These are phyloP conservation scores for Pampus argenteus DNA, from an alignment of 2,797 vertebrate genomes.

Conservation along the genomic window DNA sequence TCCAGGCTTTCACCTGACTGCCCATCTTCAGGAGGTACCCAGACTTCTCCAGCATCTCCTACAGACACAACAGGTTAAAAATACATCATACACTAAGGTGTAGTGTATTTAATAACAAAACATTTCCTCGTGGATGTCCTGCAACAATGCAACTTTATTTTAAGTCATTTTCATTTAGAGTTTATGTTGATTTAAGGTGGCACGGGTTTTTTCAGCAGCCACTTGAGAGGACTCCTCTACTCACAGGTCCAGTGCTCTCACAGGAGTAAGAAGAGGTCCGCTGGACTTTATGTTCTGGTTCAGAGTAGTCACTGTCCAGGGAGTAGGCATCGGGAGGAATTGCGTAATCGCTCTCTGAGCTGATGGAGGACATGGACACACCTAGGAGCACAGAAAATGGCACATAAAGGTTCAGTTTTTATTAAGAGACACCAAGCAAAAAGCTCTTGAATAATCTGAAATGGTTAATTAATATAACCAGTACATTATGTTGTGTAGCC, in stretches of 20 bases:
- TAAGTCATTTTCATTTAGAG: neutral
- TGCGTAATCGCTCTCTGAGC: constrained; percentile 96
- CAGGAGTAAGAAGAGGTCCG: constrained; percentile 93
- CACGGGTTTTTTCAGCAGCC: neutral
- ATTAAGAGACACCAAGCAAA: constrained; percentile 7
- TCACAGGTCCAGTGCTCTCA: constrained; percentile 87
- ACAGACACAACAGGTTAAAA: neutral
- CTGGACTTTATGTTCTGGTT: constrained; percentile 96
- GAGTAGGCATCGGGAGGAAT: constrained; percentile 96
- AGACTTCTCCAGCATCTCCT: constrained; percentile 95
- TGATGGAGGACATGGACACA: constrained; percentile 95
- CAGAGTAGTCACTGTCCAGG: constrained; percentile 94
- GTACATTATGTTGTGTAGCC: neutral
- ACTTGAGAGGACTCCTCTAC: constrained; percentile 43
- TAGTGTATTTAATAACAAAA: too few relatives aligned
- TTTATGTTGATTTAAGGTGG: neutral
- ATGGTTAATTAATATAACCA: constrained; percentile 7
- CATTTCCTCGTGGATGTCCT: too few relatives aligned
- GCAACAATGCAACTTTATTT: too few relatives aligned
- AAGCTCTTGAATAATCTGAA: constrained; percentile 9
- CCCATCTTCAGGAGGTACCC: constrained; percentile 98
- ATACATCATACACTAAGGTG: neutral
- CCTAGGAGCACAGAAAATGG: constrained; percentile 75
- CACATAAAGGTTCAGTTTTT: neutral
- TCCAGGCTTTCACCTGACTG: constrained; percentile 93